These are phyloP conservation scores for Sthenelais limicola DNA, from an alignment of 2,888 invertebrate genomes.

Conservation along the genomic window DNA sequence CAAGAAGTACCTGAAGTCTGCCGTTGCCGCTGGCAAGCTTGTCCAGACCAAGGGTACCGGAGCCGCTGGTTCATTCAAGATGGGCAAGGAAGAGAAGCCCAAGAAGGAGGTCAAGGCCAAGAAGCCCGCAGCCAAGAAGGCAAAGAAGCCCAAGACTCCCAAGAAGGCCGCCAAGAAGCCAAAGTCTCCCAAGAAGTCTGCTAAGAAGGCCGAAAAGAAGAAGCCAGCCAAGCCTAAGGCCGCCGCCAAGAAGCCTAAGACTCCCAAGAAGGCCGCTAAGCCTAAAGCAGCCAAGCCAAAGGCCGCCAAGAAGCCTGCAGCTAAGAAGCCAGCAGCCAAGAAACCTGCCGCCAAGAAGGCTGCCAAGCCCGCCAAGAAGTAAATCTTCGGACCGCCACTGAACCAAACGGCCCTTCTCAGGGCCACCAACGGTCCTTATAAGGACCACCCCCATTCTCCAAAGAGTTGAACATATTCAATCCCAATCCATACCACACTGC, in stretches of 20 bases:
- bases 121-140: conserved; percentile 34
- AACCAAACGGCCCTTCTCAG: conserved; percentile 29
- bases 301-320: conserved; percentile 28
- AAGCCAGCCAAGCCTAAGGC: conserved; percentile 29
- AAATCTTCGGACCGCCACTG: neutral
- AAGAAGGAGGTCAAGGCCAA: conserved; percentile 32
- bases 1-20: conserved; percentile 77
- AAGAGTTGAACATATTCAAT: conserved; percentile 9
- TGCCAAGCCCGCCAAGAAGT: conserved; percentile 1
- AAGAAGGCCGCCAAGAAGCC: conserved; percentile 36
- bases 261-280: conserved; percentile 32
- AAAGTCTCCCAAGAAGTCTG: neutral
- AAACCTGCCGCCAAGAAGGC: neutral
- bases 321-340: conserved; percentile 10
- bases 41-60: conserved; percentile 66
- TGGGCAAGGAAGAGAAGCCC: conserved; percentile 48
- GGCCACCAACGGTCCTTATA: conserved; percentile 25
- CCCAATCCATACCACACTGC: too few relatives aligned
- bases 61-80: conserved; percentile 62
- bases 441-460: conserved; percentile 18
- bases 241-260: conserved; percentile 26
- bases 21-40: conserved; percentile 73
- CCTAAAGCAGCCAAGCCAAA: neutral
- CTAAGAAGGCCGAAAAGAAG: conserved; percentile 2
- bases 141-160: too few relatives aligned